A percentile compares a stretch with the other conserved stretches of the same genome.
These are phyloP conservation scores for Trypoxylon attenuatum DNA, from an alignment of 2,888 invertebrate genomes.

Conservation along the genomic window DNA sequence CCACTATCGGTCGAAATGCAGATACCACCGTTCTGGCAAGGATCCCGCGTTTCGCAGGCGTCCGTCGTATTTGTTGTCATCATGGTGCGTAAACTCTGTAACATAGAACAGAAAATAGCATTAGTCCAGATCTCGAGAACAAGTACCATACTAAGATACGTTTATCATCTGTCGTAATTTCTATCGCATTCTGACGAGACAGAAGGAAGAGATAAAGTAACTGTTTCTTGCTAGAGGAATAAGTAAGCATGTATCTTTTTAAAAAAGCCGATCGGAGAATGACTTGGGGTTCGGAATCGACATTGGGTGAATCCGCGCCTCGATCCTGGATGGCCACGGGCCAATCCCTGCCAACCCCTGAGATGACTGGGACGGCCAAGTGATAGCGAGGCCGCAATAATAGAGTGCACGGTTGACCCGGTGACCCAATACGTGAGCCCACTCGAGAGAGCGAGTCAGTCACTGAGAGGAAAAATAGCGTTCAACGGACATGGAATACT, in stretches of 20 bases:
- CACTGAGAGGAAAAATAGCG: not conserved
- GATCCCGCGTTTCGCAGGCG: conserved; percentile 91
- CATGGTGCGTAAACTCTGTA: conserved; percentile 74
- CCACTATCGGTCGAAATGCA: conserved; percentile 97
- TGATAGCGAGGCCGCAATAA: conserved; percentile 26
- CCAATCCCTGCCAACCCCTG: too few species aligned
- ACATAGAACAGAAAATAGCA: conserved; percentile 47
- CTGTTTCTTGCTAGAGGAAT: too few species aligned
- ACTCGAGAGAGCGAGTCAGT: conserved; percentile 7
- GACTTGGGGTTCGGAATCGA: too few species aligned
- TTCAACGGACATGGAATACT: not conserved
- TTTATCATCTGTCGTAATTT: too few species aligned
- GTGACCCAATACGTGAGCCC: conserved; percentile 48
- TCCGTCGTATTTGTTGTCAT: conserved; percentile 83
- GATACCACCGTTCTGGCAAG: conserved; percentile 95
- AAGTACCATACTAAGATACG: too few species aligned
- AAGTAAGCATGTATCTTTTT: too few species aligned
- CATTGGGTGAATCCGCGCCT: conserved; percentile 7
- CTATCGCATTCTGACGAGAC: too few species aligned
- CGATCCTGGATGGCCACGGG: conserved; percentile 22
- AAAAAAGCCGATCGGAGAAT: too few species aligned
- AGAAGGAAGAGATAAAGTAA: too few species aligned
- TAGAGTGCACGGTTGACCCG: conserved; percentile 40
- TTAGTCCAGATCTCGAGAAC: conserved; percentile 33
- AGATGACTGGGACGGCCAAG: too few species aligned